These are phyloP conservation scores for Epinotia bilunana DNA, from an alignment of 2,888 invertebrate genomes.

Conservation along the genomic window DNA sequence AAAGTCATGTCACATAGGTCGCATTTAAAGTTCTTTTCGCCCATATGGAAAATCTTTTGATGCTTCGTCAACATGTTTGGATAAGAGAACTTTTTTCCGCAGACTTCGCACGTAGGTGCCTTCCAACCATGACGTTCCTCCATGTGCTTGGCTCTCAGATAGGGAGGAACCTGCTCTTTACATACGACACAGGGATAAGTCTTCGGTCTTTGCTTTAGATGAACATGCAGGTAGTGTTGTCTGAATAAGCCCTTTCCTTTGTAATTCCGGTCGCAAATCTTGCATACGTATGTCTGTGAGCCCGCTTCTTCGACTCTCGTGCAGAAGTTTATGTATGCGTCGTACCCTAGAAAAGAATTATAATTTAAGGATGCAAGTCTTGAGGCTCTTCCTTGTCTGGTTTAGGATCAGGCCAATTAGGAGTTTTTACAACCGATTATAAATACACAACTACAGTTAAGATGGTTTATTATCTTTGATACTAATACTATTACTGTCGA, in stretches of 20 bases:
- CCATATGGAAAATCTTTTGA: constrained; percentile 18
- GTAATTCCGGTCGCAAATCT: constrained; percentile 24
- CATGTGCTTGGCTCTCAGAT: constrained; percentile 24
- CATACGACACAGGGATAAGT: constrained; percentile 33
- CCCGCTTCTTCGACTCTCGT: constrained; percentile 39
- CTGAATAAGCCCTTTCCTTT: constrained; percentile 22
- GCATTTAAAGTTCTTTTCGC: constrained; percentile 23
- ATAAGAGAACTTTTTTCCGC: constrained; percentile 51
- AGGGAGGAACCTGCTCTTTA: constrained; percentile 5
- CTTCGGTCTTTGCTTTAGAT: constrained; percentile 24
- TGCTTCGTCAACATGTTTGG: constrained; percentile 1
- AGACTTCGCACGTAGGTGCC: constrained; percentile 51
- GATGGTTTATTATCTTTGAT: background rate
- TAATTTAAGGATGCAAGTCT: background rate
- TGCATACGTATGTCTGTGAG: constrained; percentile 31
- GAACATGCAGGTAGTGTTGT: constrained; percentile 34
- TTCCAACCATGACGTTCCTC: constrained; percentile 48
- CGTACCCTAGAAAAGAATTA: constrained; percentile 44
- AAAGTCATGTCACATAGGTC: constrained; percentile 22
- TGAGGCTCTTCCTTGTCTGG: constrained; percentile 31
- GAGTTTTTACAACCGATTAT: constrained; percentile 38
- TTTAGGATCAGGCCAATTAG: constrained; percentile 38
- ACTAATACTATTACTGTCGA: constrained; percentile 43
- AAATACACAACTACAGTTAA: constrained; percentile 9
- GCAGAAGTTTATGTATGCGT: background rate